These are phyloP conservation scores for Bombus confusus DNA, from an alignment of 1,140 invertebrate species.

Conservation along the genomic window DNA sequence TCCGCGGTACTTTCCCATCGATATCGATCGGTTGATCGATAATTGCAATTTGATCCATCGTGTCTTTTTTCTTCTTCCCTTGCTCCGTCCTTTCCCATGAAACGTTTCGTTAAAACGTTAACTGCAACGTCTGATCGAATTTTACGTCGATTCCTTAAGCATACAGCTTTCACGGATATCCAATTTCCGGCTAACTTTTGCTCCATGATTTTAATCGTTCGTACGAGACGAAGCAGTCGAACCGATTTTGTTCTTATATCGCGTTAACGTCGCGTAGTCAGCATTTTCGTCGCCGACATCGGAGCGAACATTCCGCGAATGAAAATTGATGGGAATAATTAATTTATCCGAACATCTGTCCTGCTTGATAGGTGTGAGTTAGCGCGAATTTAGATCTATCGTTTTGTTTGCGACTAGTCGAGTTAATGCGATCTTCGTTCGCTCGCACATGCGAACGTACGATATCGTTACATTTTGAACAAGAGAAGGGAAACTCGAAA, in stretches of 20 bases:
- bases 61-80: neutral
- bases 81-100: neutral
- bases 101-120: neutral
- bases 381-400: neutral
- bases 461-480: neutral
- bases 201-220: too few species aligned
- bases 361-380: neutral
- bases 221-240: neutral
- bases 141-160: neutral
- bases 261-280: too few species aligned
- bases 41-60: neutral
- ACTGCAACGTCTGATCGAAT: neutral
- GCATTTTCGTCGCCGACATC: too few species aligned
- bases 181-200: neutral
- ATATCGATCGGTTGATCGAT: neutral
- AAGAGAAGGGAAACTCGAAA: neutral
- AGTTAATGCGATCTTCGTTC: neutral
- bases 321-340: slow-evolving; percentile 1
- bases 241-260: neutral
- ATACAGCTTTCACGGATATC: neutral
- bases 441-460: neutral
- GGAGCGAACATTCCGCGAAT: neutral
- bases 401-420: neutral
- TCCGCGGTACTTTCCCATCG: neutral
- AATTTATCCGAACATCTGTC: neutral